Percentiles rank a stretch among this genome's conserved stretches.
Conservation (phyloP, 2,888 invertebrate species). For the Creontiades dilutus region DNA sequence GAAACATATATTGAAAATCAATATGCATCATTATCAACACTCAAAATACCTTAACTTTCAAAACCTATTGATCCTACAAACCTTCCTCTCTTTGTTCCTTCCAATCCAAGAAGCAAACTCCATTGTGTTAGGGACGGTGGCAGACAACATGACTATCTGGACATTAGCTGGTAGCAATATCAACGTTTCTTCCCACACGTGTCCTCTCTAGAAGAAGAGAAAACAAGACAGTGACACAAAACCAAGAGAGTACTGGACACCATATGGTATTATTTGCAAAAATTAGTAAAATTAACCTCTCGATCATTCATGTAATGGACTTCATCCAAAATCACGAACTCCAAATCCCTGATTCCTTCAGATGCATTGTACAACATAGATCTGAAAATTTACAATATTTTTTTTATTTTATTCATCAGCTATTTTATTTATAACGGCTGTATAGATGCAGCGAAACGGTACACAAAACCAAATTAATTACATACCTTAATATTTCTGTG, state of each 20-base stretch:
- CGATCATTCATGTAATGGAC: conserved; percentile 99
- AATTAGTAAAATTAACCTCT: conserved; percentile 81
- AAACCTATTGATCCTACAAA: background rate
- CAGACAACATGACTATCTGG: conserved; percentile 97
- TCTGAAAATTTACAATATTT: conserved; percentile 44
- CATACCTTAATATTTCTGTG: conserved; percentile 88
- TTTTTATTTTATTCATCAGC: too few species aligned
- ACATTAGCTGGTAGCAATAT: conserved; percentile 97
- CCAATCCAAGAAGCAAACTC: conserved; percentile 98
- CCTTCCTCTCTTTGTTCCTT: conserved; percentile 90
- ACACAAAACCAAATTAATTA: too few species aligned
- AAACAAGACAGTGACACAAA: background rate
- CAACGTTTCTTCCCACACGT: conserved; percentile 99
- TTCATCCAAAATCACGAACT: conserved; percentile 99
- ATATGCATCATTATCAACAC: too few species aligned
- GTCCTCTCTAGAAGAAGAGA: conserved; percentile 86
- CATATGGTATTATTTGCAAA: background rate
- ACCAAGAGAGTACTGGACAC: background rate
- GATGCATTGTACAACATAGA: conserved; percentile 86
- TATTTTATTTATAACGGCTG: too few species aligned
- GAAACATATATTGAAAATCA: too few species aligned
- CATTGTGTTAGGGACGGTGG: conserved; percentile 97
- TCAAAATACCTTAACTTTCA: too few species aligned
- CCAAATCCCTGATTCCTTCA: conserved; percentile 96
- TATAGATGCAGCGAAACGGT: too few species aligned